Evolutionary conservation across 2,888 invertebrate species (phyloP).

Genomic region (Campoletis raptor): DNA sequence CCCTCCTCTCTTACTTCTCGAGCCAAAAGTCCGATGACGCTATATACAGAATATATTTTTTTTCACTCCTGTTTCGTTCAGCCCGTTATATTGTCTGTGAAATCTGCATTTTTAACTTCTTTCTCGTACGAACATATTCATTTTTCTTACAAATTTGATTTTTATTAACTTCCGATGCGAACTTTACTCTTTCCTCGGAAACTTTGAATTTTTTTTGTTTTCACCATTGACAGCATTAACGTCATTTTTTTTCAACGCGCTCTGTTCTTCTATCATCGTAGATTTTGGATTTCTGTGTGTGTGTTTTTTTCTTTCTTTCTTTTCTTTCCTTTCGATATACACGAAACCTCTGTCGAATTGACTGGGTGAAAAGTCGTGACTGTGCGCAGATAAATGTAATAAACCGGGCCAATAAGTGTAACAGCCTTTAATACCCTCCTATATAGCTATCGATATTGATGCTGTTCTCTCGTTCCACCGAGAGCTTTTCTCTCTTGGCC

Average conservation of each 20-base stretch:
- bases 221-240: neutral
- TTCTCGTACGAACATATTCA: neutral
- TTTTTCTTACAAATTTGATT: neutral
- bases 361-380: neutral
- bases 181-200: neutral
- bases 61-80: neutral
- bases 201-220: neutral
- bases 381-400: neutral
- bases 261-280: neutral
- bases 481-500: constrained; percentile 35
- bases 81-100: neutral
- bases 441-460: constrained; percentile 48
- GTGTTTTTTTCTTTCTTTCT: neutral
- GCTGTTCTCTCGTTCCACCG: constrained; percentile 20
- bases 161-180: neutral
- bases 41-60: neutral
- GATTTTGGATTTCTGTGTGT: neutral
- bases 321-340: neutral
- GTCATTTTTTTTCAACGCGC: neutral
- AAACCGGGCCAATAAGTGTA: constrained; percentile 10
- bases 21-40: neutral
- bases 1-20: neutral
- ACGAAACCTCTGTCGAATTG: neutral
- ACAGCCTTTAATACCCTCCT: constrained; percentile 21
- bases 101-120: neutral